These are phyloP conservation scores for Chaetodon trifasciatus DNA, from an alignment of 2,797 vertebrate genomes.

Conservation along the genomic window DNA sequence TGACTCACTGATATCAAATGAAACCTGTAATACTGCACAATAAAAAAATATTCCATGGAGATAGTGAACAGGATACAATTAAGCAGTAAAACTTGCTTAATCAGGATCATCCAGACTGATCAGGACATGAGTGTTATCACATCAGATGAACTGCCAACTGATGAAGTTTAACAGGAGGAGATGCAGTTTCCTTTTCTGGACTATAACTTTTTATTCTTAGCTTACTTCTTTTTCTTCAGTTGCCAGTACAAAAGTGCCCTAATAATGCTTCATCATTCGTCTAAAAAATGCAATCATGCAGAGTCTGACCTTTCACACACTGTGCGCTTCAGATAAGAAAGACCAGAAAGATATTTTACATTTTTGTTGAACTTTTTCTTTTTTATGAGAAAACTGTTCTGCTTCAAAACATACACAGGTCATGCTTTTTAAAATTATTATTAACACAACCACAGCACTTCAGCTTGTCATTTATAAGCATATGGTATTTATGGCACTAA, in stretches of 20 bases:
- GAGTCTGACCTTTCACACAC: not conserved
- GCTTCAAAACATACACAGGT: not conserved
- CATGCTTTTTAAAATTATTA: not conserved
- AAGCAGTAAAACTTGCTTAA: not conserved
- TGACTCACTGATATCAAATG: not conserved
- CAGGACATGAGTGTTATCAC: not conserved
- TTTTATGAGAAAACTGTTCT: not conserved
- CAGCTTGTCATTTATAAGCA: not conserved
- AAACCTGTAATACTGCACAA: constrained; percentile 19
- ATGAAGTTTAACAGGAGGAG: not conserved
- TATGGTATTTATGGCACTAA: not conserved
- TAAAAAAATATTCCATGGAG: not conserved
- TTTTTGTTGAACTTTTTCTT: not conserved
- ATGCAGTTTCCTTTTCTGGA: not conserved
- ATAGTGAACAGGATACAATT: not conserved
- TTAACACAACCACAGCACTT: not conserved
- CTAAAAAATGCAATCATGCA: constrained; percentile 1
- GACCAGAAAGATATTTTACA: not conserved
- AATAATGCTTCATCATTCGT: constrained; percentile 4
- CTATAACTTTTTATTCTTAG: not conserved
- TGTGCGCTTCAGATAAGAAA: not conserved
- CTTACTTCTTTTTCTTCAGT: not conserved
- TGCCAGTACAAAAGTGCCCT: not conserved
- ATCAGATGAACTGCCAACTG: not conserved
- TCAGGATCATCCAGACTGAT: constrained; percentile 15